Conservation (phyloP, 2,797 vertebrate species). For the Rhinichthys osculus region DNA sequence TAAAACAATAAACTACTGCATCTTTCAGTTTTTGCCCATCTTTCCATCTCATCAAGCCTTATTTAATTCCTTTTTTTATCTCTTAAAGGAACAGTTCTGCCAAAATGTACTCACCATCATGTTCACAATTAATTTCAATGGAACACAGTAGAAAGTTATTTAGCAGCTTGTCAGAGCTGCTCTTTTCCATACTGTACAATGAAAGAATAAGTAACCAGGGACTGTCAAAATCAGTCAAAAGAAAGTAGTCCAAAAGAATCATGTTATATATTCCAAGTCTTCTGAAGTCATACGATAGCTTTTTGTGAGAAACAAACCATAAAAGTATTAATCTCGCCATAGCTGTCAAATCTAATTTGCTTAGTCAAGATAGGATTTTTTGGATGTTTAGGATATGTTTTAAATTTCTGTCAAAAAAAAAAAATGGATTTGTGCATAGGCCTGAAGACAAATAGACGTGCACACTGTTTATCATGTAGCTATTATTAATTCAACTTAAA, state of each 20-base stretch:
- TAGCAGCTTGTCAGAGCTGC: background rate
- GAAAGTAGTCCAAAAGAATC: background rate
- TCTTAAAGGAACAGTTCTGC: constrained; percentile 8
- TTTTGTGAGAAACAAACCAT: background rate
- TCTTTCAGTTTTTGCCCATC: constrained; percentile 6
- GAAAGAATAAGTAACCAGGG: background rate
- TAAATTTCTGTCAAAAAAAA: background rate
- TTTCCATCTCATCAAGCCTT: background rate
- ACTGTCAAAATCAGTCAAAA: background rate
- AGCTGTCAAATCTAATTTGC: background rate
- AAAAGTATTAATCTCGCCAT: background rate
- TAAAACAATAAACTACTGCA: background rate
- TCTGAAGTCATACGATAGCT: background rate
- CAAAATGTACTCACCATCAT: background rate
- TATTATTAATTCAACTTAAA: background rate
- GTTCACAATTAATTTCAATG: background rate
- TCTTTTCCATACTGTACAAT: background rate
- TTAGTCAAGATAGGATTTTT: background rate
- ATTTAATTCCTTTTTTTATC: background rate
- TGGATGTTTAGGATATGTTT: background rate
- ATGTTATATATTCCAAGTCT: background rate
- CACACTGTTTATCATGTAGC: background rate
- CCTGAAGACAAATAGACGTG: background rate
- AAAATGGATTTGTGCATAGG: background rate
- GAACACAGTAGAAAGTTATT: background rate